phyloP scores from a whole-genome alignment of 2,113 vertebrate genomes.

The Datnioides undecimradiatus region DNA sequence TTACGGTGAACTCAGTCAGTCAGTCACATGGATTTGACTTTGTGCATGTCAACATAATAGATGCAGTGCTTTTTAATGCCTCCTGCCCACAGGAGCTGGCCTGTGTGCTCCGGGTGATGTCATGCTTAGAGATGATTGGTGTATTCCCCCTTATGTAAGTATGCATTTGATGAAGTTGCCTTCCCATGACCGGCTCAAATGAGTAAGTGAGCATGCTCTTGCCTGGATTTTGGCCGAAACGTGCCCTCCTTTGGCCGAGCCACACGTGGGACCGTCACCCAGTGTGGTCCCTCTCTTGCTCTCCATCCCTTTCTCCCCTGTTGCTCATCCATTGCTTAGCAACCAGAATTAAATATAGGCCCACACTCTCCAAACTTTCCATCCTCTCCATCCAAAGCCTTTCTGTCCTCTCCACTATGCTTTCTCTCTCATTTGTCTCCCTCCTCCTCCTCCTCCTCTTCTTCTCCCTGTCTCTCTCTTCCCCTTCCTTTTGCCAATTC shows the following conservation, averaged over 20 bases:
- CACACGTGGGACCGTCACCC: conserved; percentile 52
- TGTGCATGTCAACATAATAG: neutral
- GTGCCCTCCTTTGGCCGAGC: conserved; percentile 33
- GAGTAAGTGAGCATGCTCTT: conserved; percentile 6
- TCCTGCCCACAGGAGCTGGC: conserved; percentile 22
- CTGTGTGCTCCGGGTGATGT: conserved; percentile 27
- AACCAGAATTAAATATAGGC: conserved; percentile 87
- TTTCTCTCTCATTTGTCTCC: conserved; percentile 22
- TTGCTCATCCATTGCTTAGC: conserved; percentile 82
- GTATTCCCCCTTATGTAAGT: conserved; percentile 19
- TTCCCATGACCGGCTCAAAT: conserved; percentile 7
- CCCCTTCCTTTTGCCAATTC: conserved; percentile 67
- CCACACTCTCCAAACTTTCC: conserved; percentile 83
- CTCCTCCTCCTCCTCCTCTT: conserved; percentile 23
- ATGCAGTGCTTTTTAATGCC: conserved; percentile 17
- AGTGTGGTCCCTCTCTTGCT: conserved; percentile 70
- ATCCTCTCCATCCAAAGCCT: conserved; percentile 80
- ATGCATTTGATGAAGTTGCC: conserved; percentile 5
- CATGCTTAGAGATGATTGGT: conserved; percentile 37
- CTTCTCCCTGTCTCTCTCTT: conserved; percentile 25
- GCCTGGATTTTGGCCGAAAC: conserved; percentile 6
- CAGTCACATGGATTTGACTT: neutral
- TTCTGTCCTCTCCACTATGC: conserved; percentile 68
- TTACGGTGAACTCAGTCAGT: neutral
- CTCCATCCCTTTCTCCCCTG: conserved; percentile 75